Conservation (phyloP, 2,113 vertebrate species). For the Atrichornis clamosus region DNA sequence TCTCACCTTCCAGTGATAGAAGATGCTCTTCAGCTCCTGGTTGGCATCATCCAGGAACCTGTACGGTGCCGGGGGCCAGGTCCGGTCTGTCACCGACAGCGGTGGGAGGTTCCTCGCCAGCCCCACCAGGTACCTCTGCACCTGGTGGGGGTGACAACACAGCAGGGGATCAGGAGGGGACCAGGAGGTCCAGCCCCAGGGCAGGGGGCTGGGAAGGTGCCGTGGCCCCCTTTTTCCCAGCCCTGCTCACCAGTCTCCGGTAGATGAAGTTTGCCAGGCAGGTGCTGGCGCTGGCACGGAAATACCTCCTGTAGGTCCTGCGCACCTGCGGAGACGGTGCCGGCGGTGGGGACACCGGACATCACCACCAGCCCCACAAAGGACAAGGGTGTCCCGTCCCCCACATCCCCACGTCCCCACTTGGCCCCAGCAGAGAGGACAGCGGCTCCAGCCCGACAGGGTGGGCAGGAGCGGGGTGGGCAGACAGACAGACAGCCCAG, state of each 20-base stretch:
- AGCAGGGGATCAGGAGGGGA: accelerated
- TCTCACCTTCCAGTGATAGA: constrained; percentile 74
- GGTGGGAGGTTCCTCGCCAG: constrained; percentile 67
- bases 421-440: not conserved
- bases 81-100: constrained; percentile 21
- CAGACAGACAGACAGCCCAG: not conserved
- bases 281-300: constrained; percentile 66
- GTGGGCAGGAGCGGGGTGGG: not conserved
- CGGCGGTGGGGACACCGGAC: accelerated
- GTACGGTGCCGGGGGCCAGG: constrained; percentile 67
- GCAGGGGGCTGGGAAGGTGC: not conserved
- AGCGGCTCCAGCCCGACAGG: not conserved
- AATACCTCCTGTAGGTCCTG: constrained; percentile 70
- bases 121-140: constrained; percentile 65
- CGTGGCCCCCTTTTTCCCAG: accelerated
- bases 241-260: constrained; percentile 65
- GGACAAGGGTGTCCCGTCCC: accelerated
- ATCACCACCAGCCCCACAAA: accelerated
- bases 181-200: accelerated
- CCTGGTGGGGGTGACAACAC: not conserved
- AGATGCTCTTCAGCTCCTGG: constrained; percentile 68
- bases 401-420: accelerated
- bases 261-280: constrained; percentile 74
- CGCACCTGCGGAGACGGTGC: constrained; percentile 38
- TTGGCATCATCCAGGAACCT: constrained; percentile 47